Evolutionary conservation across 2,797 vertebrate genomes (phyloP).

Genomic region (Falco concolor): DNA sequence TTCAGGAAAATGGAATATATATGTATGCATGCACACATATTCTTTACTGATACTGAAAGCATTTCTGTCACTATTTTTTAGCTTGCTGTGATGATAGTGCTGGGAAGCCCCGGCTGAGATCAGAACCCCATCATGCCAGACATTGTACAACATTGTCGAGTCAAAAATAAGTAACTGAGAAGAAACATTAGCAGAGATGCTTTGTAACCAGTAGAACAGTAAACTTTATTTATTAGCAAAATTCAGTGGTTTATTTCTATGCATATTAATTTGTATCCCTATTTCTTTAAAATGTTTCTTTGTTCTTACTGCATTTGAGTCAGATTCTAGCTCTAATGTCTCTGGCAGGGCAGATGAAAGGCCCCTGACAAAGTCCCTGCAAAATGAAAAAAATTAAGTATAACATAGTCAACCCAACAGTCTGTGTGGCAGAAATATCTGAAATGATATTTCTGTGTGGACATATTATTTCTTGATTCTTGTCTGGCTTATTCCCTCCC

Average conservation of each 20-base stretch:
- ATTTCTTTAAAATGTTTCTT: neutral
- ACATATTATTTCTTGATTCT: neutral
- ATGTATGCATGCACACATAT: fast-evolving
- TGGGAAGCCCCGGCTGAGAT: neutral
- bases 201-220: neutral
- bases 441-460: neutral
- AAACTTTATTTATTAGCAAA: neutral
- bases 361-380: neutral
- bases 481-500: neutral
- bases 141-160: fast-evolving
- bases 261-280: neutral
- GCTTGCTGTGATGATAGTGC: neutral
- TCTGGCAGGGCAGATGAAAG: neutral
- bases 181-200: neutral
- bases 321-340: neutral
- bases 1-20: neutral
- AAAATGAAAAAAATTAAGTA: neutral
- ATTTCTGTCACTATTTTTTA: neutral
- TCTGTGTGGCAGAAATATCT: neutral
- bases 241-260: neutral
- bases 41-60: neutral
- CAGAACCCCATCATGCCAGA: neutral
- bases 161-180: neutral
- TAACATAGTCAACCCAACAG: neutral
- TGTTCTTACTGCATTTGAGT: neutral